Conservation (phyloP, 2,797 vertebrate genomes). For the Prionace glauca region DNA sequence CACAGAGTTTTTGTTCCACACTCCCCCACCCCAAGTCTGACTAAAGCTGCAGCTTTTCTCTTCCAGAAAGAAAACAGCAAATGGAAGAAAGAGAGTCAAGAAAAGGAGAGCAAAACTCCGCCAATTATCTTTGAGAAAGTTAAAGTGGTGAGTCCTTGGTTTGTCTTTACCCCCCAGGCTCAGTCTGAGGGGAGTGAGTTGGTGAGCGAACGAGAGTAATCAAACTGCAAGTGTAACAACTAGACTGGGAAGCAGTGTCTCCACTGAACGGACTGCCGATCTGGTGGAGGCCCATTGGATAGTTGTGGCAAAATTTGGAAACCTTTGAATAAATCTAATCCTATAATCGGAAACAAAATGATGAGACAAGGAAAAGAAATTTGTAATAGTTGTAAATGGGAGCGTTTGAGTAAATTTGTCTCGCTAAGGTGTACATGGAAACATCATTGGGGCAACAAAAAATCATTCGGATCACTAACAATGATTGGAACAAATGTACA, state of each 20-base stretch:
- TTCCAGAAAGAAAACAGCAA: slow-evolving; percentile 82
- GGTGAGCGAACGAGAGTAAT: background rate
- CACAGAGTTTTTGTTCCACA: background rate
- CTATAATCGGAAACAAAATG: background rate
- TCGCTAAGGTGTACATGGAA: background rate
- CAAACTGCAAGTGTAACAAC: background rate
- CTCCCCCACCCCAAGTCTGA: background rate
- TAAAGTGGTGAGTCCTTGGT: slow-evolving; percentile 72
- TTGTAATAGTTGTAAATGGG: background rate
- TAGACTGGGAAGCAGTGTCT: background rate
- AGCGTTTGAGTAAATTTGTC: background rate
- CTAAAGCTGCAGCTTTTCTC: slow-evolving; percentile 25
- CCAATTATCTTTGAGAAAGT: slow-evolving; percentile 93
- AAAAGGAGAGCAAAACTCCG: slow-evolving; percentile 68
- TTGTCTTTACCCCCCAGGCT: background rate
- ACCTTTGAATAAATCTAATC: background rate
- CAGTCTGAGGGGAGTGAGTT: background rate
- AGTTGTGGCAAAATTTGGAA: background rate
- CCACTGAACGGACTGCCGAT: background rate
- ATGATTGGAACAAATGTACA: background rate
- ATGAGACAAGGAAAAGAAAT: background rate
- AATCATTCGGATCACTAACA: background rate
- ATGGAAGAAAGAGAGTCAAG: slow-evolving; percentile 66
- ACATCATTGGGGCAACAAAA: background rate
- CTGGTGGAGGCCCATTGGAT: too few species aligned